Percentiles rank a stretch among this genome's conserved stretches.
These are phyloP conservation scores for Pseudachorutes palmiensis DNA, from an alignment of 1,140 invertebrate species.

Conservation along the genomic window DNA sequence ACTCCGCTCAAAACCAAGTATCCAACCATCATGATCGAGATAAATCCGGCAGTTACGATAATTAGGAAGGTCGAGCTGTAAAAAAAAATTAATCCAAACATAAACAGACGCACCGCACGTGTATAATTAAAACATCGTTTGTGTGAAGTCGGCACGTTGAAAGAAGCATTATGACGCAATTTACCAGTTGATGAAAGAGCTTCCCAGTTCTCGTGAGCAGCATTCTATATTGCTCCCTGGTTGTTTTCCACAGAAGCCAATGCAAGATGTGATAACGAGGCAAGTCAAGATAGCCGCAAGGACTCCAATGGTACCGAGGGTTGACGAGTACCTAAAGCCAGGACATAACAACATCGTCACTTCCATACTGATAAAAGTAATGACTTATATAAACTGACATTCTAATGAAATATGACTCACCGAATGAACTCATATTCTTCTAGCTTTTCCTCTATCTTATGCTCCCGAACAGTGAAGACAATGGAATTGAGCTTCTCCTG, in stretches of 20 bases:
- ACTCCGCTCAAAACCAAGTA: neutral
- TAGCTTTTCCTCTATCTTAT: neutral
- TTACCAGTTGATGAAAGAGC: constrained; percentile 8
- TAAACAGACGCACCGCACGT: too few relatives aligned
- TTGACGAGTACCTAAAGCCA: neutral
- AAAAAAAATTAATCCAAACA: neutral
- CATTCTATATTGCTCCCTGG: constrained; percentile 4
- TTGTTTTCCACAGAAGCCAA: constrained; percentile 3
- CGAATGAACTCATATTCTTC: neutral
- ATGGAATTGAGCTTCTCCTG: constrained; percentile 7
- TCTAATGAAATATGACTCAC: constrained; percentile 1
- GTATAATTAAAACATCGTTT: neutral
- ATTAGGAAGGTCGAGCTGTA: constrained; percentile 1
- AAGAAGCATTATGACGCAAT: neutral
- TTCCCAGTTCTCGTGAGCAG: constrained; percentile 9
- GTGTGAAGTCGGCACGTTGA: neutral
- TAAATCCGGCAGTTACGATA: constrained; percentile 1
- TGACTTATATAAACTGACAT: too few relatives aligned
- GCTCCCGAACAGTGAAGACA: neutral
- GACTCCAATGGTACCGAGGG: neutral
- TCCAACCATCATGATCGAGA: neutral
- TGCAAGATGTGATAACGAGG: constrained; percentile 4
- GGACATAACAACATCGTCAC: neutral
- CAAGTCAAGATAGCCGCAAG: neutral
- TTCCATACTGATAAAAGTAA: neutral